Percentiles rank a stretch among this genome's conserved stretches.
phyloP scores from a whole-genome alignment of 2,113 vertebrate genomes.

The Chloropsis cyanopogon region DNA sequence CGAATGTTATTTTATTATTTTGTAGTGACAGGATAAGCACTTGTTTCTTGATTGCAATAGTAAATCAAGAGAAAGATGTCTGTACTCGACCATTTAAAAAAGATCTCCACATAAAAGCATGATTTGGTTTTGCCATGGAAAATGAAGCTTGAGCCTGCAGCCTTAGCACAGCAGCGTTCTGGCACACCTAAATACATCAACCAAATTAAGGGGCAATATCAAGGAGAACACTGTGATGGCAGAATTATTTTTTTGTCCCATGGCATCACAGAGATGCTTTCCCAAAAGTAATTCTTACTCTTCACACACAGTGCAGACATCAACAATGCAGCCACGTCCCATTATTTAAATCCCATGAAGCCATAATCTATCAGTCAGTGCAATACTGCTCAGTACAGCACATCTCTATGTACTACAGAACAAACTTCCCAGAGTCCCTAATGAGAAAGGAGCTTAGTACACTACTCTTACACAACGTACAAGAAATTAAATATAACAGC shows the following conservation, averaged over 20 bases:
- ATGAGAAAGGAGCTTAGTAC: constrained; percentile 7
- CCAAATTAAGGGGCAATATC: neutral
- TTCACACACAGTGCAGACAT: neutral
- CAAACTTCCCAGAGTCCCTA: neutral
- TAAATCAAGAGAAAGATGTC: neutral
- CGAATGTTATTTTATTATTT: neutral
- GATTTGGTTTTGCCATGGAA: neutral
- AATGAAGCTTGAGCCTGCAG: fast-evolving
- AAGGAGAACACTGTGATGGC: neutral
- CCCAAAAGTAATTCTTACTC: neutral
- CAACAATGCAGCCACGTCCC: neutral
- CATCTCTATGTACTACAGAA: neutral
- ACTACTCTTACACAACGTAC: constrained; percentile 24
- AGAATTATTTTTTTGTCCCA: neutral
- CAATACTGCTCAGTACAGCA: neutral
- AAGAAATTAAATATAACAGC: constrained; percentile 35
- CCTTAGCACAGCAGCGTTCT: neutral
- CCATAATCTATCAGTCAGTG: neutral
- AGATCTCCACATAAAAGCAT: neutral
- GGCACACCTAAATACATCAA: neutral
- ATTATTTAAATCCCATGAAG: neutral
- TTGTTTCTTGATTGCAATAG: neutral
- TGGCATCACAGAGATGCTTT: neutral
- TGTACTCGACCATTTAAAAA: neutral
- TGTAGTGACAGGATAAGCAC: neutral